Percentiles rank a stretch among this genome's conserved stretches.
phyloP scores from a whole-genome alignment of 2,888 invertebrate genomes.

The Tanytarsus gracilentus region DNA sequence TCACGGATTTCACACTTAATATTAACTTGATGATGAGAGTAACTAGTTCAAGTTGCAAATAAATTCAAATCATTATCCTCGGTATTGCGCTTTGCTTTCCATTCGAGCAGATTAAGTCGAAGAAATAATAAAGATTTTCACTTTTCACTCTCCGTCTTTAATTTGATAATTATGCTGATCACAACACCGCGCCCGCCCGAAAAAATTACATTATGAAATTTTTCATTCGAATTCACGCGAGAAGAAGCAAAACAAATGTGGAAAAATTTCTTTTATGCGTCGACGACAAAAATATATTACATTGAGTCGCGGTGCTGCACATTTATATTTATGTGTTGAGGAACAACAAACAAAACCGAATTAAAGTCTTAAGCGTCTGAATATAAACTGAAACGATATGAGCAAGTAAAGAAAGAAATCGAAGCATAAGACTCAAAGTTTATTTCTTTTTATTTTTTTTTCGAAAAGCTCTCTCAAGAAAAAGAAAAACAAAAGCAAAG shows the following conservation, averaged over 20 bases:
- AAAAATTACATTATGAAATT: slow-evolving; percentile 18
- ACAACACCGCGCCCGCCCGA: background rate
- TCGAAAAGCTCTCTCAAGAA: background rate
- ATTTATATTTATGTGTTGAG: too few relatives aligned
- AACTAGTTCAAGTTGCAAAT: background rate
- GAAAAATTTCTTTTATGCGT: background rate
- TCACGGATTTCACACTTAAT: background rate
- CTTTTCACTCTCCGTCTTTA: background rate
- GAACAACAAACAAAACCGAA: too few relatives aligned
- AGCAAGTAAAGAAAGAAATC: background rate
- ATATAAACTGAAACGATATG: background rate
- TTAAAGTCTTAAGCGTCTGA: too few relatives aligned
- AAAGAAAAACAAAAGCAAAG: background rate
- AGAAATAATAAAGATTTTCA: background rate
- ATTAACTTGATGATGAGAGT: background rate
- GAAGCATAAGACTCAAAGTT: background rate
- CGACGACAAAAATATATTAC: too few relatives aligned
- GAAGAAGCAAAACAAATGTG: too few relatives aligned
- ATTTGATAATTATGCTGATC: slow-evolving; percentile 9
- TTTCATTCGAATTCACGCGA: background rate
- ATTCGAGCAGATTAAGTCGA: background rate
- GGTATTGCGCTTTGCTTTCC: background rate
- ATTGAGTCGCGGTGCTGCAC: too few relatives aligned
- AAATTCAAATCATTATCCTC: slow-evolving; percentile 14
- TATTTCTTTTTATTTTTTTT: too few relatives aligned